Conservation (phyloP, 2,888 invertebrate genomes). For the Polydesmus complanatus region DNA sequence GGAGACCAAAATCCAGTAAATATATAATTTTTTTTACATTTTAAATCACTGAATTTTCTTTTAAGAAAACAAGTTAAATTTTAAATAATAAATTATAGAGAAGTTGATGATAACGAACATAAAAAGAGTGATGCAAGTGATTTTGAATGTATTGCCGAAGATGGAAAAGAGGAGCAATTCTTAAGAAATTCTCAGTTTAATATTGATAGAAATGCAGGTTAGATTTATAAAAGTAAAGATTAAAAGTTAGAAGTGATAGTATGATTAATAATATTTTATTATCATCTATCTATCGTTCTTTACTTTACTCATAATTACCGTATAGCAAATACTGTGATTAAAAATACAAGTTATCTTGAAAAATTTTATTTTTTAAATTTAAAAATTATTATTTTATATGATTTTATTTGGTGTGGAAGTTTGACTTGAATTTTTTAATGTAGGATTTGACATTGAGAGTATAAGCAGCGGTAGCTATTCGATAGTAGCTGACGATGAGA, state of each 20-base stretch:
- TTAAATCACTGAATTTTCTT: too few relatives aligned
- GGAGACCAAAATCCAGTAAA: background rate
- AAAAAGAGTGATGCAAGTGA: slow-evolving; percentile 5
- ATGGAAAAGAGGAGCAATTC: background rate
- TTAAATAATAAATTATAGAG: too few relatives aligned
- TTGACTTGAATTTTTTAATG: too few relatives aligned
- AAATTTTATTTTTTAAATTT: background rate
- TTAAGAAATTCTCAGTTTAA: background rate
- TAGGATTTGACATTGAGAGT: slow-evolving; percentile 7
- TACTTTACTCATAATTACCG: too few relatives aligned
- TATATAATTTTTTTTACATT: background rate
- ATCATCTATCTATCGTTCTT: too few relatives aligned
- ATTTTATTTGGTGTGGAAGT: background rate
- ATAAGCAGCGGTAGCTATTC: background rate
- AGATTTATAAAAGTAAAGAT: background rate
- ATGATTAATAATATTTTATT: too few relatives aligned
- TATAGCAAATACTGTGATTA: background rate
- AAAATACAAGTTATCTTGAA: background rate
- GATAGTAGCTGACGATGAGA: slow-evolving; percentile 4
- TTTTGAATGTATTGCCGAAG: slow-evolving; percentile 12
- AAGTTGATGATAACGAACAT: background rate
- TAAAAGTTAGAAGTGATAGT: too few relatives aligned
- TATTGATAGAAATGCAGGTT: background rate
- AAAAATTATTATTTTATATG: background rate
- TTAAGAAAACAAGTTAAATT: too few relatives aligned